Conservation (phyloP, 2,797 vertebrate genomes). For the Thunnus albacares region DNA sequence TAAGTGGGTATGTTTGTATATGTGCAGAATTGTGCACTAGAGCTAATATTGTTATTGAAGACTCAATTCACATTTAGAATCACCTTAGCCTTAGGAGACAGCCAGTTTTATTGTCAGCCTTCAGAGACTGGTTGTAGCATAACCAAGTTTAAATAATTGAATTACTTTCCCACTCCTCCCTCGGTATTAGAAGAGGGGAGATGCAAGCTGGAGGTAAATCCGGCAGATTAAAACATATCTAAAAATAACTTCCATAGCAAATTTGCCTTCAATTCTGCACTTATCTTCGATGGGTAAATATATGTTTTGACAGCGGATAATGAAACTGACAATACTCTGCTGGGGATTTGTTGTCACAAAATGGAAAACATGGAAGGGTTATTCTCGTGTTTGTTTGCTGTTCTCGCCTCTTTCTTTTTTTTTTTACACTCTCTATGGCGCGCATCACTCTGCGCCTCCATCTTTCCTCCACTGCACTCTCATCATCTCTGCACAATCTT, state of each 20-base stretch:
- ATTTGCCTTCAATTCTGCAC: constrained; percentile 69
- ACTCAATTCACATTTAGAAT: constrained; percentile 58
- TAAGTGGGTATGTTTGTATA: constrained; percentile 44
- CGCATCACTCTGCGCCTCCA: constrained; percentile 31
- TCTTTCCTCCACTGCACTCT: constrained; percentile 60
- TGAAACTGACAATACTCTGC: constrained; percentile 72
- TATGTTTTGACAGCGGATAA: constrained; percentile 75
- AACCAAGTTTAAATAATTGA: constrained; percentile 82
- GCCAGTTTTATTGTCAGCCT: constrained; percentile 75
- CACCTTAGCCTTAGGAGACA: constrained; percentile 54
- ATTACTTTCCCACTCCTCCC: constrained; percentile 72
- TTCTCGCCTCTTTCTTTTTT: constrained; percentile 27
- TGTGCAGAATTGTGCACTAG: constrained; percentile 27
- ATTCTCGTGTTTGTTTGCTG: constrained; percentile 49
- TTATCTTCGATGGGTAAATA: constrained; percentile 72
- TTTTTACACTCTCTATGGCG: constrained; percentile 36
- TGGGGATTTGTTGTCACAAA: constrained; percentile 73
- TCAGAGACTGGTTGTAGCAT: constrained; percentile 80
- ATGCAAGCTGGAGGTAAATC: constrained; percentile 80
- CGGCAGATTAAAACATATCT: constrained; percentile 72
- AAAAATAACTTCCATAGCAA: constrained; percentile 77
- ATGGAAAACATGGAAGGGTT: constrained; percentile 51
- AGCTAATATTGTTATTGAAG: constrained; percentile 59
- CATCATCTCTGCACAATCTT: constrained; percentile 68
- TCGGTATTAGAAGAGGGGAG: constrained; percentile 69